Base-by-base conservation (phyloP, 2,888 invertebrate species). In the Anthophora plumipes region DNA sequence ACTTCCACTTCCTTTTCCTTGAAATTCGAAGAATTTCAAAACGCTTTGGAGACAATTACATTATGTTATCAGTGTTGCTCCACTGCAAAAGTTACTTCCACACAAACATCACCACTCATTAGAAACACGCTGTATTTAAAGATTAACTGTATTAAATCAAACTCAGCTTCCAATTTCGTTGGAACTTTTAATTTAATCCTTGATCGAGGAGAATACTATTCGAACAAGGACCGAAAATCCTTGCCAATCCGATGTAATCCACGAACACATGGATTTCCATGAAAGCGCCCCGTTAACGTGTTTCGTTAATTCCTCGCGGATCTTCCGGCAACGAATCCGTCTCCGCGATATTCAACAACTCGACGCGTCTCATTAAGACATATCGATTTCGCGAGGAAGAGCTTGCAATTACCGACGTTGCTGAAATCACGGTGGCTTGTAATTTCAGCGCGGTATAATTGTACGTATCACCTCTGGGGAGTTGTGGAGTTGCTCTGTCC, bases 381-480 rank as follows among this genome's bases (percentile, higher is more conserved):
- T 59, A 78, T 80, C 68, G 64, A 73, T 78, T 78, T 78, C 67
- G n/a, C 50, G 20, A 52, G 69, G 25, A 37, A 25, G 20, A 31
- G 41, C 54, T 17, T 31, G 70, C 60, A 75, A 79, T 81, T 81
- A 79, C 74, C 17, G 20, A 48, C 17, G 25, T 43, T 31, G 37
- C n/a, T 14, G 12, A 41, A 14, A 71, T 20, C 55, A 1, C 39
- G 48, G 20, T 54, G 37, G 20, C 75, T 43, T 72, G 48, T 68
- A 80, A 82, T 76, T 82, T 39, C 39, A 43, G 20, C 64, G 39
- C 50, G 46, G n/a, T 37, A 66, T 80, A 80, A 82, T 82, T 77
- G 68, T 60, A 72, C 72, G 76, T 66, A 80, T 69, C 76, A 68
- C 61, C 50, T 57, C 52, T 60, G 39, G 54, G 57, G 22, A 64